A percentile compares a stretch with the other conserved stretches of the same genome.
Evolutionary conservation across 2,888 invertebrate genomes (phyloP).

Genomic region (Lasioglossum villosulum): DNA sequence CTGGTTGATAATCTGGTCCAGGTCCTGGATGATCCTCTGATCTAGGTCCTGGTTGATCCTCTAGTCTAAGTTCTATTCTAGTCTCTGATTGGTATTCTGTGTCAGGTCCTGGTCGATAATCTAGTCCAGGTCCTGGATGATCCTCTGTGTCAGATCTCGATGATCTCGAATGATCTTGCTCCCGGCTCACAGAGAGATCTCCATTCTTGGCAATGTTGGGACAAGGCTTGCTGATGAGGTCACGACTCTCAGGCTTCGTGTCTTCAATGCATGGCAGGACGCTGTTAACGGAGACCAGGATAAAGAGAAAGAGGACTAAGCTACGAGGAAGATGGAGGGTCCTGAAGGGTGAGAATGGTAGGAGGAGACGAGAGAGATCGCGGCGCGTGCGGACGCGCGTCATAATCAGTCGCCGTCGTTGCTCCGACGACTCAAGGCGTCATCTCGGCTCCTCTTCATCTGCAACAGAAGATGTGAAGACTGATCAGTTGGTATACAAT

Average conservation of each 20-base stretch:
- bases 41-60: too few relatives aligned
- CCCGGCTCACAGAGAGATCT: slow-evolving; percentile 13
- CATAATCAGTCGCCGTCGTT: slow-evolving; percentile 83
- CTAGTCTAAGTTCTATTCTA: too few relatives aligned
- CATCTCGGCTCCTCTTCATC: slow-evolving; percentile 75
- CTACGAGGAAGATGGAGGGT: slow-evolving; percentile 61
- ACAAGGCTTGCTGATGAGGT: slow-evolving; percentile 30
- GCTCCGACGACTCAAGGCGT: slow-evolving; percentile 74
- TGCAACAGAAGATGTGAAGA: slow-evolving; percentile 35
- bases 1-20: too few relatives aligned
- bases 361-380: slow-evolving; percentile 78
- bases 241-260: slow-evolving; percentile 51
- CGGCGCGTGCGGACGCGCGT: slow-evolving; percentile 77
- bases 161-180: too few relatives aligned
- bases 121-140: too few relatives aligned
- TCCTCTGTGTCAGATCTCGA: too few relatives aligned
- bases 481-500: background rate
- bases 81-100: too few relatives aligned
- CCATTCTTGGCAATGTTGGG: slow-evolving; percentile 14
- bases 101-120: too few relatives aligned
- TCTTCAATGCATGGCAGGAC: slow-evolving; percentile 63
- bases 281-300: slow-evolving; percentile 59
- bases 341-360: slow-evolving; percentile 73
- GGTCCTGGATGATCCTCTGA: too few relatives aligned
- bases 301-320: slow-evolving; percentile 61